Evolutionary conservation across 2,113 vertebrate species (phyloP), one percentile per base, ranked within the genome.

Genomic region (Clarias magur): DNA sequence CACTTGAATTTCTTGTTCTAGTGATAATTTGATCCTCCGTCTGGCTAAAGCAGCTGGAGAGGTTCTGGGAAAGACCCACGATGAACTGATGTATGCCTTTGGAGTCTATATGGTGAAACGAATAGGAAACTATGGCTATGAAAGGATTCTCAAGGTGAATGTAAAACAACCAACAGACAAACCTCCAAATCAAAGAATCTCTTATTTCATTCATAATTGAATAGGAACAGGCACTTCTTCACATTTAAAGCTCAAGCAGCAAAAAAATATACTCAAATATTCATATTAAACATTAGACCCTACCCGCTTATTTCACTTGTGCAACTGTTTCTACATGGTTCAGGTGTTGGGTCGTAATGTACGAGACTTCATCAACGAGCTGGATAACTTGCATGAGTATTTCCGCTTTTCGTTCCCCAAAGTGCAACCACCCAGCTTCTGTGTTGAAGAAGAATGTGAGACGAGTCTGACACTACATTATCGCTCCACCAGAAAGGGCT

Each of bases 341-440:
- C 27, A 95, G 95, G 94, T 95, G 30, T 87, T 94, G 87, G 95
- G 95, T 0, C 91, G 93, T 19, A 95, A 95, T 19, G 94, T 95
- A 56, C 91, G 94, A 19, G 95, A 95, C 91, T 96, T 95, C 91
- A 95, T 96, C 92, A 96, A 94, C 13, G 94, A 95, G 87, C 91
- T 95, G 90, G 94, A 95, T 89, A 95, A 95, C 89, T 90, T 96
- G 89, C 94, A 95, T 23, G 93, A 96, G 91, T 95, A 95, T 70
- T 95, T 95, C 30, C 94, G 92, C 89, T 96, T 95, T 91, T 95
- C 94, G 70, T 95, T 95, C 91, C 95, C 94, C 80, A 95, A 95
- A 84, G 93, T 95, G 27, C 94, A 95, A 92, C 94, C 94, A 0
- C 95, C 94, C 1, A 94, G 94, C 82, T 95, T 95, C 90, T 95